A percentile compares a stretch with the other conserved stretches of the same genome.
Conservation (phyloP, 2,888 invertebrate species). For the Calameuta idolon region DNA sequence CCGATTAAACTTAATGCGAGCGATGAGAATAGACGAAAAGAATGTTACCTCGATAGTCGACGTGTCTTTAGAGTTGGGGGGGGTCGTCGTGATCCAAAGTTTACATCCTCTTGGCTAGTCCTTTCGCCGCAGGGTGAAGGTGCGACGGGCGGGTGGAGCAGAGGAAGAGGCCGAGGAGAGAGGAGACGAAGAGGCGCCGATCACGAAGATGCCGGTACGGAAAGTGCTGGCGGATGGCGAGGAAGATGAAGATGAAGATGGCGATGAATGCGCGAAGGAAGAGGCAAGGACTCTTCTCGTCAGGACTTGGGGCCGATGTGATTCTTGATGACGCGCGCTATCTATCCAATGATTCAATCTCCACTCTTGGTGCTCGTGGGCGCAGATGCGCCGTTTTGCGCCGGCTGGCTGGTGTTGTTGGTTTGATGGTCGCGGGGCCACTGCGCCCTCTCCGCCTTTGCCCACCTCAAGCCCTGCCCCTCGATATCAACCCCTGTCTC, state of each 20-base stretch:
- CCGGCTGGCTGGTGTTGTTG: constrained; percentile 59
- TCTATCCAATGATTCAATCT: constrained; percentile 48
- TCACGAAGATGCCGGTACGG: constrained; percentile 17
- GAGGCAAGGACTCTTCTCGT: neutral
- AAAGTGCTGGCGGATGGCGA: no score
- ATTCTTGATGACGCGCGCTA: constrained; percentile 27
- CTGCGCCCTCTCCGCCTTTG: constrained; percentile 69
- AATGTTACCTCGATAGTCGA: neutral
- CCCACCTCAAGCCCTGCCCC: constrained; percentile 69
- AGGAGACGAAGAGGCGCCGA: neutral
- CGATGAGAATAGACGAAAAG: neutral
- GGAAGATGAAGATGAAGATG: neutral
- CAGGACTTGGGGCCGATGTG: neutral
- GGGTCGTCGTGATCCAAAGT: neutral
- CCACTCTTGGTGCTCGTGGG: constrained; percentile 30
- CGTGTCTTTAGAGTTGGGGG: neutral
- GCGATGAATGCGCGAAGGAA: neutral
- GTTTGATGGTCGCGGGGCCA: constrained; percentile 70
- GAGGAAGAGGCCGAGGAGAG: neutral
- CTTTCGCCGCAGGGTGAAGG: neutral
- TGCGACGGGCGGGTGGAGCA: neutral
- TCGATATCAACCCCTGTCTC: constrained; percentile 50
- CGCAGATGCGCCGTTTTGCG: constrained; percentile 29
- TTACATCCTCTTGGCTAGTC: neutral
- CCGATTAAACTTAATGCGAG: neutral